phyloP scores from a whole-genome alignment of 2,888 invertebrate species.

The Zaprionus obscuricornis region DNA sequence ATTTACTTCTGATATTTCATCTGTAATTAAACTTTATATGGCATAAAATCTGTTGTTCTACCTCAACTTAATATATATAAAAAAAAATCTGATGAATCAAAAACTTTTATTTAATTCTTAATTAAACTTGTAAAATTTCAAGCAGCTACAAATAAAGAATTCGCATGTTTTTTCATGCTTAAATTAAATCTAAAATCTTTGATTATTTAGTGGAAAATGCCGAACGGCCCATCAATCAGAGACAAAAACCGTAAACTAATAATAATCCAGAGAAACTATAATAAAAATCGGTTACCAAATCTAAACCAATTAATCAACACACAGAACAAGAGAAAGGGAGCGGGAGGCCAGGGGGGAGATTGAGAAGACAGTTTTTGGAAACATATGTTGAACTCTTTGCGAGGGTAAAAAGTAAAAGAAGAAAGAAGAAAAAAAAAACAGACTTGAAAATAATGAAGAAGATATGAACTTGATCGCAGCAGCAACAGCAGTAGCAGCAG shows the following conservation, averaged over 20 bases:
- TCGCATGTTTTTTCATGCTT: background rate
- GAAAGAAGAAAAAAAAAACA: constrained; percentile 10
- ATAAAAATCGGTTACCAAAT: constrained; percentile 50
- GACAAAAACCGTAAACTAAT: constrained; percentile 15
- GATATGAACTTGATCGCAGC: constrained; percentile 60
- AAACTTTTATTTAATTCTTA: too few relatives aligned
- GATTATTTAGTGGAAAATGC: constrained; percentile 1
- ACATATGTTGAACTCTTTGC: constrained; percentile 61
- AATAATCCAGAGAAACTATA: constrained; percentile 39
- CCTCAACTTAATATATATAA: too few relatives aligned
- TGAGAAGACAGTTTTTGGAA: constrained; percentile 32
- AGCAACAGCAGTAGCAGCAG: constrained; percentile 63
- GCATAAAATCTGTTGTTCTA: too few relatives aligned
- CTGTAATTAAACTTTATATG: too few relatives aligned
- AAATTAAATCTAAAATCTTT: constrained; percentile 2
- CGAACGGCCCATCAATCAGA: constrained; percentile 33
- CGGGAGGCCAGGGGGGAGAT: too few relatives aligned
- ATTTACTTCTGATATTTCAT: too few relatives aligned
- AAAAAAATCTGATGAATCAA: too few relatives aligned
- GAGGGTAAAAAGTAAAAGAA: constrained; percentile 4
- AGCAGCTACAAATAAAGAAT: too few relatives aligned
- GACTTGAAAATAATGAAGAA: constrained; percentile 1
- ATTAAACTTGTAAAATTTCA: too few relatives aligned
- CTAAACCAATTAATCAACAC: constrained; percentile 71
- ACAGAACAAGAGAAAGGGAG: too few relatives aligned